Evolutionary conservation across 2,113 vertebrate genomes (phyloP).

Genomic region (Mirounga angustirostris): DNA sequence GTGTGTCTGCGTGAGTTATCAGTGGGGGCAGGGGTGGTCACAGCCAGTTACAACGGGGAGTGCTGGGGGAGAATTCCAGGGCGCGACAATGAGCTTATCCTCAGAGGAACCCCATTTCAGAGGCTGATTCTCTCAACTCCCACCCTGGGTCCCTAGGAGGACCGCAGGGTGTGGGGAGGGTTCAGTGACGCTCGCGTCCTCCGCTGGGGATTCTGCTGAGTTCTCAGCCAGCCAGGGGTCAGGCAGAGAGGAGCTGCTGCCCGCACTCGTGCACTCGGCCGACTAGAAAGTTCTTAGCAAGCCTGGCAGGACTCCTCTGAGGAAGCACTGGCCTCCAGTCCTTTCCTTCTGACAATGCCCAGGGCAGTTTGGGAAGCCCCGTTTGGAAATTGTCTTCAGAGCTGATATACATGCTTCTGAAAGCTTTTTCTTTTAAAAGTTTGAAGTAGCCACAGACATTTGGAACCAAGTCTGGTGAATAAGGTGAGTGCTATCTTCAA

Average conservation of each 20-base stretch:
- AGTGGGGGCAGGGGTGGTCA: background rate
- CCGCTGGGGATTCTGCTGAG: background rate
- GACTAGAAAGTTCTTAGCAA: background rate
- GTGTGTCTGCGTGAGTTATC: background rate
- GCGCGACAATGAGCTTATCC: background rate
- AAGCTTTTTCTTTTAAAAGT: background rate
- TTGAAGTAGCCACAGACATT: background rate
- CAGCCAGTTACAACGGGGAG: background rate
- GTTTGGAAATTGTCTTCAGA: background rate
- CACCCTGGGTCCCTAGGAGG: background rate
- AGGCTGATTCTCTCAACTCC: background rate
- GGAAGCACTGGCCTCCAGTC: background rate
- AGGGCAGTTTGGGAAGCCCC: background rate
- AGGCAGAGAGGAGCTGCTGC: background rate
- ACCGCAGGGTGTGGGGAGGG: background rate
- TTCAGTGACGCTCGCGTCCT: background rate
- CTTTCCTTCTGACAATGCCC: background rate
- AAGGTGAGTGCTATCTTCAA: background rate
- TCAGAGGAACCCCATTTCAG: background rate
- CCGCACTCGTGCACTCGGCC: fast-evolving
- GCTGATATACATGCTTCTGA: background rate
- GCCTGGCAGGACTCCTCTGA: background rate
- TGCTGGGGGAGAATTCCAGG: background rate
- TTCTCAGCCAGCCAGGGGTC: background rate
- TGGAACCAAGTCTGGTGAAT: background rate